Evolutionary conservation across 2,888 invertebrate genomes (phyloP), one percentile per base, ranked within the genome.

Genomic region (Ptilodon capucinus): DNA sequence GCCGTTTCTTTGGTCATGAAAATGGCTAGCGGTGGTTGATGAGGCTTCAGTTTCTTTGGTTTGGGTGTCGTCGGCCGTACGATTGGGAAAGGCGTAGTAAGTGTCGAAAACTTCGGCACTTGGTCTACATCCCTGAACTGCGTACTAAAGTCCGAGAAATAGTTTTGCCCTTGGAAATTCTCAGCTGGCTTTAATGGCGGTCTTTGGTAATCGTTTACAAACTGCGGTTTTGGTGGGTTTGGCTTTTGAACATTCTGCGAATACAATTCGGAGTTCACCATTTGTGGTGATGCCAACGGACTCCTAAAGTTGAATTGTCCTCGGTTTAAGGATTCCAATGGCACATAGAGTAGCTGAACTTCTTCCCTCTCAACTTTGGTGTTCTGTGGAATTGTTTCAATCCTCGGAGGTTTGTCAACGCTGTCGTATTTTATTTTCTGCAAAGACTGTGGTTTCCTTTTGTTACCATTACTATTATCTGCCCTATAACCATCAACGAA

Each of bases 1-100:
- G 84, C 87, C 3, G 76, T 65, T 64, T 85, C 84, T 66, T 91
- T 92, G n/a, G 90, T 92, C 88, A 96, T 92, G 72, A 95, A 97
- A 58, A 97, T 95, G 1, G 97, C 95, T 39, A 97, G 79, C 0
- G 97, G 96, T 1, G 97, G 97, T 74, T 97, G 97, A 79, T 97
- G 96, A 0, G 97, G 95, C 67, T 94, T 95, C 1, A 93, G 81
- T 70, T 94, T 94, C 44, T 92, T 93, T 0, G 92, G 85, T 60
- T 80, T 89, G 0, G 80, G 78, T 13, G 91, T 92, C 0, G 90
- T 86, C 23, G 89, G 82, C 2, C 85, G 76, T 9, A 84, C 76
- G 1, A 90, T 84, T 3, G 90, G 83, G 51, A 86, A 85, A 0
- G 88, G 84, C 2, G 86, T 71, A 2, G 82, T 65, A 17, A 80